Evolutionary conservation across 2,113 vertebrate species (phyloP), one percentile per base, ranked within the genome.

Genomic region (Sclerurus mexicanus): DNA sequence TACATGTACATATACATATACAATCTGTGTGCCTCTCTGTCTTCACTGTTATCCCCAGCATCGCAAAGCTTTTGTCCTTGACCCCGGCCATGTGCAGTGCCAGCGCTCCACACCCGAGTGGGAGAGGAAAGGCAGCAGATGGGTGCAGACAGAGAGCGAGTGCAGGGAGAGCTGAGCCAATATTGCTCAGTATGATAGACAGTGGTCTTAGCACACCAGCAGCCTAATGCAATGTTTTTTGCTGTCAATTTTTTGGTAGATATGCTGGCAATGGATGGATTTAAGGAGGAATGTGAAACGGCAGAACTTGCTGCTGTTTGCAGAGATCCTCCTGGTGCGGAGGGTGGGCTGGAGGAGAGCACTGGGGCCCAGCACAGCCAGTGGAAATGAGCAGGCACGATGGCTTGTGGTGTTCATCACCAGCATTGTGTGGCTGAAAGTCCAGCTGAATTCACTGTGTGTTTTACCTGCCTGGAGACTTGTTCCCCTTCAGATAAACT

Each of bases 181-280:
- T 94, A 92, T 82, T 91, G 89, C 94, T 96, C 95, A 96, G 35
- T 81, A 73, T 96, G 96, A 96, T 85, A 95, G 96, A 96, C 96
- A 97, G 94, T 93, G 95, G 91, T 72, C 95, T 97, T 95, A 95
- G 95, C 96, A 95, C 95, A 95, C 74, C 94, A 97, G 94, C 96
- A 96, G 95, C 95, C 95, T 89, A 69, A 62, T 96, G 84, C 73
- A 49, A 12, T 49, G 49, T 42, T 81, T 93, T 66, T 72, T 46
- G 21, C 93, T 96, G 94, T 95, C 95, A 96, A 1, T 59, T 78
- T 92, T 92, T 83, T 1, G 0, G 91, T 64, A 63, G 77, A 59
- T 87, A 60, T 91, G 73, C 66, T 94, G 89, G 58, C 94, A 95
- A 85, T 1, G 21, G 81, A 46, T 20, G 42, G 59, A 92, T 96